These are phyloP conservation scores for Scortum barcoo DNA, from an alignment of 2,113 vertebrate species.

Conservation along the genomic window DNA sequence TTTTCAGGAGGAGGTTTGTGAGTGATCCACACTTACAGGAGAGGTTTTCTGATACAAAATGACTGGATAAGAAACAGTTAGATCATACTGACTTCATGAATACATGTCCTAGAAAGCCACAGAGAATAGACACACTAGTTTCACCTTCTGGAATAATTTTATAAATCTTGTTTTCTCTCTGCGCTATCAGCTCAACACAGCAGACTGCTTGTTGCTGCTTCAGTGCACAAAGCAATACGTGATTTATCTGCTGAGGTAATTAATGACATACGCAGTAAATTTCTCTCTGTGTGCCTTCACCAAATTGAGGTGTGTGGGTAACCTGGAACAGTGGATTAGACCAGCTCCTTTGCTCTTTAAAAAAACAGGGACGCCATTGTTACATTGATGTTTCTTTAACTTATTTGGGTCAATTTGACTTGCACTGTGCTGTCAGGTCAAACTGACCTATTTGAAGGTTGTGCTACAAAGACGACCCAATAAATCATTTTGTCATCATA, in stretches of 20 bases:
- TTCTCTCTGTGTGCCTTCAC: not conserved
- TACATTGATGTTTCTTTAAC: conserved; percentile 33
- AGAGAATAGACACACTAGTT: not conserved
- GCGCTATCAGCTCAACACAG: not conserved
- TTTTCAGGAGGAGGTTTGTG: too few species aligned
- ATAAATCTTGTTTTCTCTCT: not conserved
- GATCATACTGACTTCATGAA: not conserved
- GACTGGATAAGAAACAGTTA: not conserved
- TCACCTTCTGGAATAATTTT: not conserved
- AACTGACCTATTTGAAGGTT: conserved; percentile 43
- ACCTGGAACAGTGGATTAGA: not conserved
- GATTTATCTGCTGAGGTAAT: not conserved
- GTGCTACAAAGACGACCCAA: not conserved
- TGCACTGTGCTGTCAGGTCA: conserved; percentile 27
- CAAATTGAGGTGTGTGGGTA: not conserved
- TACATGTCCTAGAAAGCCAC: not conserved
- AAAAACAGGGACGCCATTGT: not conserved
- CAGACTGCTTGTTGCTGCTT: not conserved
- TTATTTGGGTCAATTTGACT: conserved; percentile 48
- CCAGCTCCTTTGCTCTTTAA: not conserved
- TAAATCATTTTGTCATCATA: conserved; percentile 20
- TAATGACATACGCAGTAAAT: not conserved
- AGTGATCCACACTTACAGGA: too few species aligned
- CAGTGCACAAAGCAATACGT: not conserved
- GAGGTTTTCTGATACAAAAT: not conserved